Percentiles rank a stretch among this genome's conserved stretches.
Evolutionary conservation across 2,797 vertebrate genomes (phyloP).

Genomic region (Macrochelys suwanniensis): DNA sequence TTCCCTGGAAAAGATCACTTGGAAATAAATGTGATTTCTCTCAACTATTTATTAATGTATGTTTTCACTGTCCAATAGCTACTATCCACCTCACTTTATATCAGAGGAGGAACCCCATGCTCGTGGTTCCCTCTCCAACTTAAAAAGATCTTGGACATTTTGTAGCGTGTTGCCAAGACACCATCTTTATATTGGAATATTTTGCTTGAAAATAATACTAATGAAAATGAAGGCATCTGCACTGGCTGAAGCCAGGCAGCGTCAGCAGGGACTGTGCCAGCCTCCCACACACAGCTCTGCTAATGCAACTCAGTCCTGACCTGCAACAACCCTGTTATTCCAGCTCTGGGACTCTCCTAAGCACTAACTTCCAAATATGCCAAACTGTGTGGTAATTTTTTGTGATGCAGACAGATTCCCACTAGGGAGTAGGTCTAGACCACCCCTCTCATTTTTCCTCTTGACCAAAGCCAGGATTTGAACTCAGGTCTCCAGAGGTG

Average conservation of each 20-base stretch:
- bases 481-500: background rate
- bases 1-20: background rate
- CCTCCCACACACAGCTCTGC: background rate
- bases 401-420: background rate
- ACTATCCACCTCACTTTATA: background rate
- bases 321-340: background rate
- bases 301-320: accelerated
- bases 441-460: background rate
- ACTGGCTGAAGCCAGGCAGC: background rate
- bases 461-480: slow-evolving; percentile 8
- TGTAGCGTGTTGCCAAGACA: background rate
- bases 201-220: background rate
- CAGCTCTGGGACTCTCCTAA: accelerated
- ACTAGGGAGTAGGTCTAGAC: background rate
- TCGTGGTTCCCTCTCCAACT: accelerated
- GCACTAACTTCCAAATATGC: background rate
- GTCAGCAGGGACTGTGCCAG: accelerated
- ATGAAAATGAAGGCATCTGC: background rate
- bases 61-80: background rate
- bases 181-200: background rate
- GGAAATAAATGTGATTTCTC: background rate
- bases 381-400: accelerated
- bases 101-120: background rate
- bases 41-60: background rate
- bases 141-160: background rate